phyloP scores from a whole-genome alignment of 1,140 invertebrate genomes.

The Nephila pilipes region DNA sequence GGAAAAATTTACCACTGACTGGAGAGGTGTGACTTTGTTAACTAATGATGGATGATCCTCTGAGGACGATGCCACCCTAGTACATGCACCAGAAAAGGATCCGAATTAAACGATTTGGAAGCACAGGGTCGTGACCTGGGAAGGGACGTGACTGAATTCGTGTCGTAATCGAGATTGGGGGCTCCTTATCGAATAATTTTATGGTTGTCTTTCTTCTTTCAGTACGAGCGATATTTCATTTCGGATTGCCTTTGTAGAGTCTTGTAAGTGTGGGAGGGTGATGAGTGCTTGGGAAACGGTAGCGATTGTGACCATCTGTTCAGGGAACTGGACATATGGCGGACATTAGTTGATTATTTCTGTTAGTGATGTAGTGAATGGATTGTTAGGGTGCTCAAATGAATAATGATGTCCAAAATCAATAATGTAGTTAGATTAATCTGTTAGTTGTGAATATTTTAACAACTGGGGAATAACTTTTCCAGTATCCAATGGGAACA shows the following conservation, averaged over 20 bases:
- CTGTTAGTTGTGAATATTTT: too few species aligned
- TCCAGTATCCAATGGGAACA: too few species aligned
- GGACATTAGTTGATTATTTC: not conserved
- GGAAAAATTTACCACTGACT: not conserved
- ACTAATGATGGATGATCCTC: not conserved
- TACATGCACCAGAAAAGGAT: not conserved
- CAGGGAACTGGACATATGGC: not conserved
- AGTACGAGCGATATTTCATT: not conserved
- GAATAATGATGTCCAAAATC: too few species aligned
- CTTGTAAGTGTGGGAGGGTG: not conserved
- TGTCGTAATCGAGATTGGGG: constrained; percentile 9
- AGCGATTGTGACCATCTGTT: not conserved
- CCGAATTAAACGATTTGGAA: constrained; percentile 30
- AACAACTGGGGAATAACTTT: too few species aligned
- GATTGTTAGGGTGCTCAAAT: not conserved
- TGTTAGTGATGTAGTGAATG: not conserved
- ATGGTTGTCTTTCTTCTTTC: not conserved
- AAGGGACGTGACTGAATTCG: not conserved
- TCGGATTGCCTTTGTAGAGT: not conserved
- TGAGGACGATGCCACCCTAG: not conserved
- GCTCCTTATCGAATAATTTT: constrained; percentile 26
- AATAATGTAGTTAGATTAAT: too few species aligned
- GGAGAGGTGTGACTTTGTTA: constrained; percentile 31
- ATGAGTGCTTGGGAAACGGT: not conserved
- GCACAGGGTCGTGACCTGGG: not conserved